Evolutionary conservation across 2,888 invertebrate species (phyloP), one percentile per base, ranked within the genome.

Genomic region (Lithophane ornitopus): DNA sequence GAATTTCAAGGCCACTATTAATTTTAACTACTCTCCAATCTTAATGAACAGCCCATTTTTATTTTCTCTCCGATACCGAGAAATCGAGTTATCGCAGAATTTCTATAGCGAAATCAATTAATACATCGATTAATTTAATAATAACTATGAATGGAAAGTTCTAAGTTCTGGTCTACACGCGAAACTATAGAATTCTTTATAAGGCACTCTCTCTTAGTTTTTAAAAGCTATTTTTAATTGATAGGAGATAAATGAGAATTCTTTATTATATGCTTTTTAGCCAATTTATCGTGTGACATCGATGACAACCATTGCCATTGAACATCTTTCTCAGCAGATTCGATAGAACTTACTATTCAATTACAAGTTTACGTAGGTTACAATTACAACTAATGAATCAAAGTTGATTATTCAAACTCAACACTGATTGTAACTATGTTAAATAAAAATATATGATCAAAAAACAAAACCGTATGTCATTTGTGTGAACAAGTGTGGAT

Each of bases 31-130:
- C 76, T 63, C 59, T 63, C 63, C 22, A 70, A 74, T 65, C 16
- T 61, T 73, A 61, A 63, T 41, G 62, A 73, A 65, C 54, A 22
- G 56, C 56, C 61, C 72, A 56, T 80, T 78, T 80, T 74, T 22
- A 70, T 62, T 81, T 76, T 75, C 70, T 41, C 70, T 68, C 59
- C 34, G 52, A 71, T 68, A 70, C 70, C 54, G 22, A 70, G 74
- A 82, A 80, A 82, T 76, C 77, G 66, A 80, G 87, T 70, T 78
- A 82, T 78, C 80, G 73, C 70, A 72, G 61, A 78, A 82, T 74
- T 80, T 78, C 71, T 76, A 82, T 85, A 54, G 75, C 83, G 54
- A 85, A 87, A 87, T 85, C 86, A 78, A 73, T 82, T 81, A 85
- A 77, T 69, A 63, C 74, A 74, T 74, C 82, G 62, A 74, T 77